phyloP scores from a whole-genome alignment of 2,113 vertebrate species.

The Poecile atricapillus region DNA sequence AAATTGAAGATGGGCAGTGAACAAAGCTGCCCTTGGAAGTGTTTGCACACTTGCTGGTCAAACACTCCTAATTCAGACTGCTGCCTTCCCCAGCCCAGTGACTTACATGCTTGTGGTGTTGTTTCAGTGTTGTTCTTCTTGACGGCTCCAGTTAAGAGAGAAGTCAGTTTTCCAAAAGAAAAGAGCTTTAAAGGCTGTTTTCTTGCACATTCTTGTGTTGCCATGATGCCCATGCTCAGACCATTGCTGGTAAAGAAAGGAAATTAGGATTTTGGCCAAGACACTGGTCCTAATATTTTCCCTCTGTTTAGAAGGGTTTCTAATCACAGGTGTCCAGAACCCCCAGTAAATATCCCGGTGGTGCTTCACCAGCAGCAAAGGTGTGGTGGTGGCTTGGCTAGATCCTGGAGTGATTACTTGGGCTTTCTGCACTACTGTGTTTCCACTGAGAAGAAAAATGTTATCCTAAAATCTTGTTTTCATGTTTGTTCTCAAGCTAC shows the following conservation, averaged over 20 bases:
- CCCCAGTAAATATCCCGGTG: neutral
- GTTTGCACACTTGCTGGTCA: neutral
- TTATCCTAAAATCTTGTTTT: conserved; percentile 49
- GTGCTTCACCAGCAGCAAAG: neutral
- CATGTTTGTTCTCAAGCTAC: conserved; percentile 53
- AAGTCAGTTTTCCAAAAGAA: neutral
- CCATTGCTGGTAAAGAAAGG: neutral
- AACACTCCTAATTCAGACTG: neutral
- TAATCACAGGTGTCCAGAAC: neutral
- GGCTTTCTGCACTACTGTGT: neutral
- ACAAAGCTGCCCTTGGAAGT: neutral
- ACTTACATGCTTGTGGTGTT: neutral
- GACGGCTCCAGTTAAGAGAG: neutral
- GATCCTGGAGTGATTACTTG: neutral
- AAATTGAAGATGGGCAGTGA: neutral
- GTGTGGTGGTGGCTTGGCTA: neutral
- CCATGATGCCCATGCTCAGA: accelerated
- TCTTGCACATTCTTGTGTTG: neutral
- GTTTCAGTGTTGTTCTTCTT: neutral
- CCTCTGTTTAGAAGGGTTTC: neutral
- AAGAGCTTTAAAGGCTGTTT: neutral
- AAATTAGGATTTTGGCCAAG: neutral
- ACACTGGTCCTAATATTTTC: neutral
- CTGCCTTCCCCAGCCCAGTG: neutral
- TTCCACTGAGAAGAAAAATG: conserved; percentile 5